Evolutionary conservation across 2,888 invertebrate species (phyloP), one percentile per base, ranked within the genome.

Genomic region (Macrosiphum euphorbiae): DNA sequence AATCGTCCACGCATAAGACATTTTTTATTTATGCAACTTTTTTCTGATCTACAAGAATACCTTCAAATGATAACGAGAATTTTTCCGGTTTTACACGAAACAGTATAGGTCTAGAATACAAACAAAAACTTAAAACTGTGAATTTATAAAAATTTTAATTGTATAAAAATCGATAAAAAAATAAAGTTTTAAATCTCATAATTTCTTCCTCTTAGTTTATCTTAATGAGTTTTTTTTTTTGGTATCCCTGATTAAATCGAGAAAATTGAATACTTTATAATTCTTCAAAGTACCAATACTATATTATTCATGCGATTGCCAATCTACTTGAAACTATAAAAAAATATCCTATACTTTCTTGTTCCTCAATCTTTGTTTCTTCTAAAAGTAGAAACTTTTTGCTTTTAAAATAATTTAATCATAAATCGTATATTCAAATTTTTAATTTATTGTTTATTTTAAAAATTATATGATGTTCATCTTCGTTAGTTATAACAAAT

Each of bases 21-120:
- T 85, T 90, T 93, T 85, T 92, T 92, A 92, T 88, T 93, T 90
- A 85, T 61, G 87, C 52, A 35, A 85, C 52, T 84, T 78, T 84
- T 90, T 91, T 52, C 52, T 84, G 87, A 94, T 94, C 52, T 87
- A 94, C 61, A 84, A 41, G 90, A 93, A 90, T 87, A 67, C 85
- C 47, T 86, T 35, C 90, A 50, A 94, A 94, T 90, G 86, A 94
- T 90, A 67, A 87, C 44, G 85, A 87, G 61, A 4, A 86, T 52
- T 67, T 67, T 94, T 90, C 87, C 87, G 55, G 87, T 87, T 94
- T 84, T 52, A 67, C 41, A 86, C 61, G 87, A 90, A 61, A 93
- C 78, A 35, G 1, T 47, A 58, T 58, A 78, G 28, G 52, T 78
- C 61, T 52, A 78, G 26, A 16, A n/a, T 4, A 47, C 61, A 26